Evolutionary conservation across 1,140 invertebrate species (phyloP).

Genomic region (Cepaea nemoralis): DNA sequence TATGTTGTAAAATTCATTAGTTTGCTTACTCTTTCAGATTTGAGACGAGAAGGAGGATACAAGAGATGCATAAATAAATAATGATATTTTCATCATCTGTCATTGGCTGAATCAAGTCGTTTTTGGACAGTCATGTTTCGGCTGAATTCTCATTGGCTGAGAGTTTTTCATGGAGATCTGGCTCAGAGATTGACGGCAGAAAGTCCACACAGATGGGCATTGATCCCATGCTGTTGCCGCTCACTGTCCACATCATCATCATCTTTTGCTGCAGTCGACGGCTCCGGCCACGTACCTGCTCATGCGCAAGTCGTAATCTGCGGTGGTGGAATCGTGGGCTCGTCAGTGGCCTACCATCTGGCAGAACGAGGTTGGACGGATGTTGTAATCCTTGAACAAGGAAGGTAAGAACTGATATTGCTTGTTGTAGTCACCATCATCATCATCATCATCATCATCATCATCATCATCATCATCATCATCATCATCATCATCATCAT

Average conservation of each 20-base stretch:
- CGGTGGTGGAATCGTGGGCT: conserved; percentile 93
- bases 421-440: no score
- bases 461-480: no score
- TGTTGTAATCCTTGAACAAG: conserved; percentile 89
- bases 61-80: no score
- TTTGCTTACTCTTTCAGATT: no score
- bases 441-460: no score
- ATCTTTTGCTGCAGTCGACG: not conserved
- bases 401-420: no score
- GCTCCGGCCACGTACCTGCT: conserved; percentile 57
- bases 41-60: no score
- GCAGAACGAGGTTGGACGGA: conserved; percentile 84
- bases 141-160: not conserved
- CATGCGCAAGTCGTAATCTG: conserved; percentile 83
- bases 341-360: conserved; percentile 93
- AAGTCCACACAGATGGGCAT: not conserved
- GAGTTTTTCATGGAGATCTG: not conserved
- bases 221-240: not conserved
- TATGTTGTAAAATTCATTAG: no score
- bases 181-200: not conserved
- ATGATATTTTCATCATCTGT: no score
- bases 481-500: no score
- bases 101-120: no score
- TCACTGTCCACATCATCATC: not conserved
- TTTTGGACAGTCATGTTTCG: not conserved